phyloP scores from a whole-genome alignment of 2,113 vertebrate genomes.

The Sardina pilchardus region DNA sequence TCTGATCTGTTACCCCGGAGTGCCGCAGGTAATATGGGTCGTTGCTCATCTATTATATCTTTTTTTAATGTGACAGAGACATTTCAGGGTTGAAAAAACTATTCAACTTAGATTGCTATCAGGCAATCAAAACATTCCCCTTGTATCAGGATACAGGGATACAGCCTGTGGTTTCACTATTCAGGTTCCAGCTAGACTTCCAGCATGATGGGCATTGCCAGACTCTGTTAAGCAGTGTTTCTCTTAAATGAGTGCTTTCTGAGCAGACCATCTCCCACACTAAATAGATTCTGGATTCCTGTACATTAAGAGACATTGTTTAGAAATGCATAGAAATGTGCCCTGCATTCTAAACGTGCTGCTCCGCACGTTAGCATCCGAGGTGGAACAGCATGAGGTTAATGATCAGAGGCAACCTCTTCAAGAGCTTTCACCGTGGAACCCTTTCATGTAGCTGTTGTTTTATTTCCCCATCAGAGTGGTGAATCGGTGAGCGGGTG shows the following conservation, averaged over 20 bases:
- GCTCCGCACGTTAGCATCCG: neutral
- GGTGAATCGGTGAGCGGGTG: conserved; percentile 26
- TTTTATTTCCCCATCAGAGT: conserved; percentile 15
- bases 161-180: neutral
- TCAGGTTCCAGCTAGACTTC: neutral
- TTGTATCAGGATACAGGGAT: neutral
- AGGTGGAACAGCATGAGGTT: neutral
- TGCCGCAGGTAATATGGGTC: neutral
- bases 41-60: neutral
- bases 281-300: neutral
- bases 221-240: neutral
- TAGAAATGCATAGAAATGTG: too few species aligned
- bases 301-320: neutral
- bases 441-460: neutral
- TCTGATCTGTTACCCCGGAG: conserved; percentile 40
- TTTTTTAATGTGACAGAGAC: neutral
- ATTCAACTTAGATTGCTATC: neutral
- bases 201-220: neutral
- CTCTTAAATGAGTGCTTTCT: neutral
- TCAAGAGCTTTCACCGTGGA: neutral
- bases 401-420: conserved; percentile 11
- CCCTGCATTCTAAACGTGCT: neutral
- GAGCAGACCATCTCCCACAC: neutral
- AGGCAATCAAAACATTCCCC: too few species aligned
- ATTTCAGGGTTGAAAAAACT: neutral